These are phyloP conservation scores for Erethizon dorsatum DNA, from an alignment of 2,797 vertebrate genomes.

Conservation along the genomic window DNA sequence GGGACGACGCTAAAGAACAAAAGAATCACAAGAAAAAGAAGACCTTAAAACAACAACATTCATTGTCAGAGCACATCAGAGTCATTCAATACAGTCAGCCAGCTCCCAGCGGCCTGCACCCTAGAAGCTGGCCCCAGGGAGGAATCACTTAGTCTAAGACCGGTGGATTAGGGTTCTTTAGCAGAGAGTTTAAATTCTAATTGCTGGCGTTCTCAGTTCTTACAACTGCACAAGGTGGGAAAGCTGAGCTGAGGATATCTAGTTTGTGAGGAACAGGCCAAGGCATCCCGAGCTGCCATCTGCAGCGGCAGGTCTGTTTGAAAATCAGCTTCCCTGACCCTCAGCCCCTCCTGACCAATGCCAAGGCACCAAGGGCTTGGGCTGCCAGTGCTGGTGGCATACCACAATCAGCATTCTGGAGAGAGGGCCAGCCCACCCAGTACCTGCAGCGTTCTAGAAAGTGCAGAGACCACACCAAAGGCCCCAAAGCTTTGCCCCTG, in stretches of 20 bases:
- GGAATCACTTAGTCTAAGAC: neutral
- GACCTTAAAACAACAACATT: slow-evolving; percentile 76
- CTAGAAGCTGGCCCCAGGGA: neutral
- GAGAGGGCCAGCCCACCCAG: neutral
- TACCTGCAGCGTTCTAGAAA: neutral
- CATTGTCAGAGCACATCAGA: slow-evolving; percentile 71
- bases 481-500: neutral
- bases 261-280: neutral
- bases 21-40: slow-evolving; percentile 84
- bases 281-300: neutral
- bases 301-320: neutral
- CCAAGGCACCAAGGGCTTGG: neutral
- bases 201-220: neutral
- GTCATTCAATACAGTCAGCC: slow-evolving; percentile 70
- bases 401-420: neutral
- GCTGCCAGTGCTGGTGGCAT: neutral
- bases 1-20: slow-evolving; percentile 95
- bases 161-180: neutral
- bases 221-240: neutral
- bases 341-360: neutral
- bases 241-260: neutral
- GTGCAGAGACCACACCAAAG: neutral
- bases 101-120: neutral
- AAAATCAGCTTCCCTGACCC: neutral
- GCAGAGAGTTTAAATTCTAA: neutral